Conservation (phyloP, 2,113 vertebrate genomes). For the Tonatia bakeri region DNA sequence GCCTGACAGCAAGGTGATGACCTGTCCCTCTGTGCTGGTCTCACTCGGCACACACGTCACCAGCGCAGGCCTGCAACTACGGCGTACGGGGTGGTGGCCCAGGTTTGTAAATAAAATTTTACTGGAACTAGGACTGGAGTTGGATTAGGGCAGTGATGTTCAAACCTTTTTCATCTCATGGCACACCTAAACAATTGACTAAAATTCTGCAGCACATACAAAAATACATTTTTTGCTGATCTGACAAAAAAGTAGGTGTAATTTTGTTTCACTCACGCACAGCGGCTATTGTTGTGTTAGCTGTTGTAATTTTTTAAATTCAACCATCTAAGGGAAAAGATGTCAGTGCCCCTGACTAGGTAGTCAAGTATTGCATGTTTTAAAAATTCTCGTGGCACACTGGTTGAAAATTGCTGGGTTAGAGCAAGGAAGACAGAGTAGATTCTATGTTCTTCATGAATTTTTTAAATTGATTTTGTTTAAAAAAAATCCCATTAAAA, state of each 20-base stretch:
- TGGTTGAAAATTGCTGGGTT: background rate
- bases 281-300: background rate
- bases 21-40: fast-evolving
- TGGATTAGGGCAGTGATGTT: background rate
- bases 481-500: background rate
- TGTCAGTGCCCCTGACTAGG: background rate
- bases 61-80: background rate
- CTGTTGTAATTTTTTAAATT: background rate
- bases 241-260: background rate
- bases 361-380: background rate
- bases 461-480: background rate
- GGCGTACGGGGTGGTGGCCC: background rate
- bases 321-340: background rate
- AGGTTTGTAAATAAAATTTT: background rate
- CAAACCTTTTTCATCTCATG: background rate
- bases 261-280: background rate
- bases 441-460: background rate
- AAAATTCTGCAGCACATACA: background rate
- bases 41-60: fast-evolving
- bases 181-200: background rate
- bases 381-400: background rate
- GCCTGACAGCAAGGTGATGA: fast-evolving
- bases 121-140: background rate
- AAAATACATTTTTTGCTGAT: background rate
- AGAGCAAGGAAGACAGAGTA: background rate